phyloP scores from a whole-genome alignment of 64 coral and sea anemone genomes.

The Pocillopora damicornis region DNA sequence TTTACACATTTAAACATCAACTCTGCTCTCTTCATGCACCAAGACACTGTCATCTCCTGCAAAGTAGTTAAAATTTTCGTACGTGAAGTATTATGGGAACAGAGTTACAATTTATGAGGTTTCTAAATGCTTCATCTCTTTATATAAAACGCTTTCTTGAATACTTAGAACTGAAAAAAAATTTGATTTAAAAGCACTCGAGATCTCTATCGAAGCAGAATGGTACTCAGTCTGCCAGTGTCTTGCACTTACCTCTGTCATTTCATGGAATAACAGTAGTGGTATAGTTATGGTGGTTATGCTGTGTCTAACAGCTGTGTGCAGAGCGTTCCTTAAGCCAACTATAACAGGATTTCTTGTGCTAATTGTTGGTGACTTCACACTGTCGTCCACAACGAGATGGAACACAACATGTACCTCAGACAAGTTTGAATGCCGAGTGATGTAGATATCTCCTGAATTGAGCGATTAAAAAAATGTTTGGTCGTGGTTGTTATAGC shows the following conservation, averaged over 20 bases:
- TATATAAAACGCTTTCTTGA: no score
- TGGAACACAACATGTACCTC: conserved; percentile 95
- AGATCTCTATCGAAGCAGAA: neutral
- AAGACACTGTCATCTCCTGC: conserved; percentile 91
- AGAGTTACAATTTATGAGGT: neutral
- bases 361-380: conserved; percentile 67
- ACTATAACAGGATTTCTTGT: conserved; percentile 81
- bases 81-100: neutral
- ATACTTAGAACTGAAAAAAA: neutral
- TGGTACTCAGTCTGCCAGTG: neutral
- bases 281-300: conserved; percentile 92
- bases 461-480: neutral
- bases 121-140: neutral
- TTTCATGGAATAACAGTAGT: conserved; percentile 85
- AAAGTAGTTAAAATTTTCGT: neutral
- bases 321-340: conserved; percentile 74
- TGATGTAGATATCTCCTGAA: conserved; percentile 91
- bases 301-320: conserved; percentile 89
- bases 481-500: no score
- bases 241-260: conserved; percentile 74
- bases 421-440: conserved; percentile 90
- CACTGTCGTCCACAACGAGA: conserved; percentile 81
- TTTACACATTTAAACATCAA: conserved; percentile 93
- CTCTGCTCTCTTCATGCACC: conserved; percentile 95
- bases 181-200: neutral